A percentile compares a stretch with the other conserved stretches of the same genome.
These are phyloP conservation scores for Synanceia verrucosa DNA, from an alignment of 2,797 vertebrate species.

Conservation along the genomic window DNA sequence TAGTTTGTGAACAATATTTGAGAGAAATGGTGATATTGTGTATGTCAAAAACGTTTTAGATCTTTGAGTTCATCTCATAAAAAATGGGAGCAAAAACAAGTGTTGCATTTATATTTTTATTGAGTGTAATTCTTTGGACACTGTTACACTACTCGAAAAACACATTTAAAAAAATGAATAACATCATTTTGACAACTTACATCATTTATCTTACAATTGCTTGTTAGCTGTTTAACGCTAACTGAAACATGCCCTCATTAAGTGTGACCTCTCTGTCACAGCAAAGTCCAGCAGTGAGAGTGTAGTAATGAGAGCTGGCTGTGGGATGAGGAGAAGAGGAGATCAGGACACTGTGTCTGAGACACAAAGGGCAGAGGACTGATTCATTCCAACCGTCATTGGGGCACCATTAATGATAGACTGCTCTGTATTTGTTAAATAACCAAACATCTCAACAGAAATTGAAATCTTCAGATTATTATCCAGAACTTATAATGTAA, in stretches of 20 bases:
- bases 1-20: too few species aligned
- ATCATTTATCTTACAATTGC: background rate
- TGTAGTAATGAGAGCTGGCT: conserved; percentile 62
- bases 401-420: background rate
- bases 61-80: too few species aligned
- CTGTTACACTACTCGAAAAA: background rate
- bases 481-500: background rate
- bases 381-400: conserved; percentile 20
- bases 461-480: background rate
- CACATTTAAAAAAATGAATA: background rate
- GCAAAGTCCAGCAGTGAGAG: conserved; percentile 30
- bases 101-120: too few species aligned
- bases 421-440: background rate
- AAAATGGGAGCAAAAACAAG: too few species aligned
- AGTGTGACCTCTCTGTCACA: conserved; percentile 42
- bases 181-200: background rate
- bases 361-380: conserved; percentile 42
- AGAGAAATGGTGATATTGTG: too few species aligned
- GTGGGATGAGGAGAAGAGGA: conserved; percentile 41
- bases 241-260: conserved; percentile 44
- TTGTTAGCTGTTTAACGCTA: conserved; percentile 8
- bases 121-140: too few species aligned
- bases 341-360: conserved; percentile 45
- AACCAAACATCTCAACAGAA: background rate
- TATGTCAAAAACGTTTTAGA: too few species aligned